phyloP scores from a whole-genome alignment of 2,113 vertebrate species.

The Amia ocellicauda region DNA sequence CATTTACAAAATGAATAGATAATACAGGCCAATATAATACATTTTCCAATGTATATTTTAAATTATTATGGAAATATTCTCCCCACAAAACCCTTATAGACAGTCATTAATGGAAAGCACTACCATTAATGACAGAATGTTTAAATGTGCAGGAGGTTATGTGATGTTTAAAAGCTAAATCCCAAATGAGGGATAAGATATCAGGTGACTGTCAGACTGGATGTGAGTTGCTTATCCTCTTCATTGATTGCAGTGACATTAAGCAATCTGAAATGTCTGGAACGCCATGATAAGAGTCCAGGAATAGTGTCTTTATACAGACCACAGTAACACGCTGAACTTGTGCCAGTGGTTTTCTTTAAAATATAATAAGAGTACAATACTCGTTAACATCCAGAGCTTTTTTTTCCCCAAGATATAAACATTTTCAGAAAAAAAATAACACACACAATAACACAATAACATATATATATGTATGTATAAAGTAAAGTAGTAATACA shows the following conservation, averaged over 20 bases:
- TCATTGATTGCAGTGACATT: conserved; percentile 20
- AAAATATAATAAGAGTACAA: no score
- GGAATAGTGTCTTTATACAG: conserved; percentile 36
- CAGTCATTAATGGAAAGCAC: no score
- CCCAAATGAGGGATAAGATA: conserved; percentile 11
- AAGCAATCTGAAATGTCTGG: conserved; percentile 43
- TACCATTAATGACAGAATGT: neutral
- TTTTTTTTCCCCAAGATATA: no score
- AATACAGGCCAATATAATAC: no score
- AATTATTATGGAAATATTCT: no score
- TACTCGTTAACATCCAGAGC: no score
- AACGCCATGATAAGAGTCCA: conserved; percentile 44
- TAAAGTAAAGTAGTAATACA: no score
- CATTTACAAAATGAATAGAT: neutral
- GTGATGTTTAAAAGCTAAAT: conserved; percentile 5
- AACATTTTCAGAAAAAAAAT: no score
- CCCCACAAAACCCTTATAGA: no score
- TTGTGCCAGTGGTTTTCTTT: conserved; percentile 7
- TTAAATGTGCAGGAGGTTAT: neutral
- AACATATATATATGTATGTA: no score
- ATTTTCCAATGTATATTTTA: no score
- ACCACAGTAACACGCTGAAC: conserved; percentile 1
- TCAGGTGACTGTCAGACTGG: conserved; percentile 11
- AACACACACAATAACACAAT: no score
- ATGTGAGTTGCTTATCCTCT: neutral